These are phyloP conservation scores for Tetraneura akinire DNA, from an alignment of 1,140 invertebrate species.

Conservation along the genomic window DNA sequence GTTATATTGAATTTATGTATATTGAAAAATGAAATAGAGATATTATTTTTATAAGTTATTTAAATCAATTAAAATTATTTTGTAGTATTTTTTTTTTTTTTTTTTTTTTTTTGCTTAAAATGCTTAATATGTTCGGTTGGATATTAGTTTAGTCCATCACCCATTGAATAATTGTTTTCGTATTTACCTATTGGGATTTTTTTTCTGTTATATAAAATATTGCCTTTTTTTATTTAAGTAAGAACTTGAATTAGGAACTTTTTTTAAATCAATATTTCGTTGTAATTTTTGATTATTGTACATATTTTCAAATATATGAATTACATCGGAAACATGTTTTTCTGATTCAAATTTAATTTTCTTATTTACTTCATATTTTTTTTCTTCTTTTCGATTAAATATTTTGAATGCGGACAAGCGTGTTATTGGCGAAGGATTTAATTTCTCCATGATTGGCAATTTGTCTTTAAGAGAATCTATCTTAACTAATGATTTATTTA, in stretches of 20 bases:
- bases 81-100: neutral
- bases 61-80: neutral
- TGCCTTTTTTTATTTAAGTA: neutral
- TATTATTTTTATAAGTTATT: no score
- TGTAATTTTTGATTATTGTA: neutral
- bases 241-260: neutral
- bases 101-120: neutral
- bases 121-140: no score
- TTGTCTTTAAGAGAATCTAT: conserved; percentile 54
- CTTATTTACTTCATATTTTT: neutral
- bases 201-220: neutral
- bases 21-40: neutral
- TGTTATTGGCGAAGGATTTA: conserved; percentile 53
- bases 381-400: conserved; percentile 39
- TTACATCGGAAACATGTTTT: conserved; percentile 49
- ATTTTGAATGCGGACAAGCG: conserved; percentile 54
- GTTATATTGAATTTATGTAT: no score
- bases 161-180: neutral
- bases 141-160: conserved; percentile 24
- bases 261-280: conserved; percentile 16
- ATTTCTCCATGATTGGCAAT: conserved; percentile 52
- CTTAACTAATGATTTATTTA: conserved; percentile 52
- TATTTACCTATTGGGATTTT: conserved; percentile 18
- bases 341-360: conserved; percentile 41
- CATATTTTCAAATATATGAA: conserved; percentile 53